Base-by-base conservation (phyloP, 1,140 invertebrate species). In the Cardiocondyla obscurior region DNA sequence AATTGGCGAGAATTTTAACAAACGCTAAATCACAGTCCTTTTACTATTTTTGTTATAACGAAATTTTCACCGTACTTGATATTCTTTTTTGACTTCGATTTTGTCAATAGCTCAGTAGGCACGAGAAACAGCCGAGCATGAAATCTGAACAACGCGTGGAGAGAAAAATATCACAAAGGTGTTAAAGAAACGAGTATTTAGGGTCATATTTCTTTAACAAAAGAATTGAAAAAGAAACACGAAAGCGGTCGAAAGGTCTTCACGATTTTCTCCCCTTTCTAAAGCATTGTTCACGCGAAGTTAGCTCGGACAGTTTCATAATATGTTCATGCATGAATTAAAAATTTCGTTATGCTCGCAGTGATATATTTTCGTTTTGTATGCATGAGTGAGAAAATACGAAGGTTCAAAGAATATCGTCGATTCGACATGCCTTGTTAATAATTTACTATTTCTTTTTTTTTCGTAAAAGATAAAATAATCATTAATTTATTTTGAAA, bases 401-500 rank as follows among this genome's bases (percentile, higher is more conserved):
- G 0, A 1, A 19, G n/a, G 39, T 58, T 58, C 2, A 6, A 25
- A 30, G n/a, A n/a, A n/a, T n/a, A n/a, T n/a, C n/a, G n/a, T n/a
- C n/a, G n/a, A n/a, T n/a, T n/a, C n/a, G n/a, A n/a, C n/a, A n/a
- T n/a, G n/a, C n/a, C n/a, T 19, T 60, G n/a, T 60, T 36, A 57
- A 30, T 8, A 60, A 60, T 19, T 33, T 3, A 19, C 3, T 10
- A 1, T 10, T 60, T 0, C 30, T 60, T n/a, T n/a, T n/a, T n/a
- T n/a, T n/a, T n/a, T n/a, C n/a, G n/a, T n/a, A n/a, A n/a, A n/a
- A n/a, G n/a, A n/a, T n/a, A n/a, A n/a, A n/a, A n/a, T n/a, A n/a
- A n/a, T n/a, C n/a, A n/a, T 53, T 42, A 22, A 69, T 84, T 73
- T 60, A 82, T 30, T 19, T n/a, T 12, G 25, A 0, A 60, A 22